These are phyloP conservation scores for Meandrina meandrites DNA, from an alignment of 92 coral and sea anemone genomes.

Conservation along the genomic window DNA sequence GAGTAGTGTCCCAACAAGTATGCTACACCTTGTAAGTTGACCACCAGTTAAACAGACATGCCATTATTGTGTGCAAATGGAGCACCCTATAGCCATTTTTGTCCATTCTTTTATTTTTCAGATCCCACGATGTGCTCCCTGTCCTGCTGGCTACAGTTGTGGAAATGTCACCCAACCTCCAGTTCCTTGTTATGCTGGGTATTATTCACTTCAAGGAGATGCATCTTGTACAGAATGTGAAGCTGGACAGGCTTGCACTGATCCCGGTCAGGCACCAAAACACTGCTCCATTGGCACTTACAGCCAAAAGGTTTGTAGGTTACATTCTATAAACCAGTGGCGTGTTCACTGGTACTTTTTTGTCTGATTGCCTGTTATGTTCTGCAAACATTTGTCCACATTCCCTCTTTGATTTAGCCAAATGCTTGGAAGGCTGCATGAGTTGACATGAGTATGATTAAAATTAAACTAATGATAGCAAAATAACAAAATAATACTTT, in stretches of 20 bases:
- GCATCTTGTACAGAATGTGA: conserved; percentile 75
- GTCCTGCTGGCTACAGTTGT: conserved; percentile 98
- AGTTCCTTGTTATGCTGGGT: conserved; percentile 86
- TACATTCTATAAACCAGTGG: neutral
- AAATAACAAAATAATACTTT: neutral
- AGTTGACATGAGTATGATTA: neutral
- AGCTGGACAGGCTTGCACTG: conserved; percentile 91
- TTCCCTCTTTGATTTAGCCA: neutral
- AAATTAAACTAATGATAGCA: neutral
- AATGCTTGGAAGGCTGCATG: neutral
- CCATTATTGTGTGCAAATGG: neutral
- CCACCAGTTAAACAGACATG: neutral
- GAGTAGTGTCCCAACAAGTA: neutral
- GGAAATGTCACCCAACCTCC: conserved; percentile 88
- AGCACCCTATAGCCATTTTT: neutral
- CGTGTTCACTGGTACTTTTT: too few species aligned
- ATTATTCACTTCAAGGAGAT: conserved; percentile 72
- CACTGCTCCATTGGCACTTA: conserved; percentile 84
- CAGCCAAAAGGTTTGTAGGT: conserved; percentile 60
- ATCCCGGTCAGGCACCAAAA: conserved; percentile 81
- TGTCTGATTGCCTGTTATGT: neutral
- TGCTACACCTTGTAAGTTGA: neutral
- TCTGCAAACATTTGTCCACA: neutral
- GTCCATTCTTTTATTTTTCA: neutral
- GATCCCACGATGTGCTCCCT: conserved; percentile 83